Conservation (phyloP, 2,797 vertebrate genomes). For the Parambassis ranga region DNA sequence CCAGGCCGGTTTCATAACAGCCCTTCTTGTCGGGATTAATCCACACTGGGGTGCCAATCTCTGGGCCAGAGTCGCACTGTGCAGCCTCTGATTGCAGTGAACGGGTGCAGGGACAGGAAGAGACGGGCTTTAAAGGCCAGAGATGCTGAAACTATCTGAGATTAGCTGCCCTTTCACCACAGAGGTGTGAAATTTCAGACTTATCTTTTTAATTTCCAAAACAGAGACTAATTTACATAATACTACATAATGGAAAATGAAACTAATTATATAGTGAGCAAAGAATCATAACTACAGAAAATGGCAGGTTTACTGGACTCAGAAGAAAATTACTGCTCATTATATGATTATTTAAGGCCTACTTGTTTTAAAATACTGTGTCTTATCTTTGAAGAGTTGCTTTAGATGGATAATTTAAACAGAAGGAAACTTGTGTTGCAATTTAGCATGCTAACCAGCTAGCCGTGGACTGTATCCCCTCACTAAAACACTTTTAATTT, state of each 20-base stretch:
- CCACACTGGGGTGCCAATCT: slow-evolving; percentile 53
- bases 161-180: neutral
- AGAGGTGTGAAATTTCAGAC: neutral
- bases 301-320: no score
- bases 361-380: no score
- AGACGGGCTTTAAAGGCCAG: slow-evolving; percentile 20
- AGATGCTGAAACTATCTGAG: neutral
- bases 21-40: slow-evolving; percentile 66
- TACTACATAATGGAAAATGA: no score
- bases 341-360: no score
- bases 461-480: no score
- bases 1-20: slow-evolving; percentile 70
- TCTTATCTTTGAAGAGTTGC: no score
- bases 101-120: neutral
- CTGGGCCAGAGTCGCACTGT: slow-evolving; percentile 31
- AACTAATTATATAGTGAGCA: neutral
- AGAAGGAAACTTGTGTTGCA: no score
- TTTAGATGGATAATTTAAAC: no score
- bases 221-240: neutral
- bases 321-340: no score
- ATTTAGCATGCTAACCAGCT: no score
- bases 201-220: neutral
- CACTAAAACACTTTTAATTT: no score
- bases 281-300: neutral
- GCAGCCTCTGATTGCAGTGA: slow-evolving; percentile 30